Conservation (phyloP, 2,797 vertebrate species). For the Saxicola maurus region DNA sequence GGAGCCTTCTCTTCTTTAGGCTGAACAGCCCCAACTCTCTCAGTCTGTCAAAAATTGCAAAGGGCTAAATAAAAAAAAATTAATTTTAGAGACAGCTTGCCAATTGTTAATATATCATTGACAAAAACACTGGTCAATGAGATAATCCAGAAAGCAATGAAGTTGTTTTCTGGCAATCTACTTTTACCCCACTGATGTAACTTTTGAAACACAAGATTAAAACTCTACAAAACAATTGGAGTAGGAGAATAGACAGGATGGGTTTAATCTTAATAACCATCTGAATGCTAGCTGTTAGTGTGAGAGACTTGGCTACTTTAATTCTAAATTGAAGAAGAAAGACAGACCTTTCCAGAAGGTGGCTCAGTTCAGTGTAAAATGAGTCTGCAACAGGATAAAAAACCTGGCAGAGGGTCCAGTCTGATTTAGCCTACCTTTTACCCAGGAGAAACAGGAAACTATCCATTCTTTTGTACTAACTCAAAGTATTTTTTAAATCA, state of each 20-base stretch:
- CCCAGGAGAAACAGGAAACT: neutral
- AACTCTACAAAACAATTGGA: constrained; percentile 11
- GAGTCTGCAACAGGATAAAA: constrained; percentile 19
- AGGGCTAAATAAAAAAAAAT: neutral
- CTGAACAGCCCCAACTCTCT: neutral
- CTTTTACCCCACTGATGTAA: neutral
- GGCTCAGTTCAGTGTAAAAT: constrained; percentile 40
- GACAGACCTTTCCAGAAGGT: neutral
- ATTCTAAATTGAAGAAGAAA: neutral
- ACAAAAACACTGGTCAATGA: neutral
- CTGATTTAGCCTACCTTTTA: constrained; percentile 36
- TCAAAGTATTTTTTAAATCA: neutral
- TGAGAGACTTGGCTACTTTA: neutral
- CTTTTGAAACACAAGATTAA: constrained; percentile 7
- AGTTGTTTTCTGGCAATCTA: neutral
- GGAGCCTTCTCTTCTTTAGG: neutral
- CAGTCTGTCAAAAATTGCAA: neutral
- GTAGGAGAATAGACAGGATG: neutral
- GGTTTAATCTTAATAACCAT: neutral
- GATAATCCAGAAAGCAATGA: neutral
- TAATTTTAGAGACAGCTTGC: neutral
- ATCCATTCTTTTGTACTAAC: neutral
- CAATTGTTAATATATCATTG: neutral
- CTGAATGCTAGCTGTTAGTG: neutral
- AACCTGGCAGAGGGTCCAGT: neutral